Conservation (phyloP, 2,797 vertebrate species). For the Taenioides sp. region DNA sequence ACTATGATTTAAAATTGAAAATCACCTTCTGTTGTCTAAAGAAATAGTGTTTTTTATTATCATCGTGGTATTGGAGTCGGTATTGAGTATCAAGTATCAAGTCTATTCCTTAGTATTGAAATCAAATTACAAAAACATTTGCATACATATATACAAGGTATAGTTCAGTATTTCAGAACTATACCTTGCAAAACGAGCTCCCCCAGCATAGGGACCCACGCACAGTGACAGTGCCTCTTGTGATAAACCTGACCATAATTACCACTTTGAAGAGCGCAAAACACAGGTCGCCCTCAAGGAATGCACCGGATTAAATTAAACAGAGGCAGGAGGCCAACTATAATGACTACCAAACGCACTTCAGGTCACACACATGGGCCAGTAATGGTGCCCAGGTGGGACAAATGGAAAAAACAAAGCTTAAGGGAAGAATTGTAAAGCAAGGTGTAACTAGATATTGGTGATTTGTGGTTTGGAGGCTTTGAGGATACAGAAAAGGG, state of each 20-base stretch:
- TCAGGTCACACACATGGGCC: neutral
- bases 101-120: no score
- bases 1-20: no score
- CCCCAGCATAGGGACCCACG: slow-evolving; percentile 1
- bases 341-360: slow-evolving; percentile 8
- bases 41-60: no score
- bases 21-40: no score
- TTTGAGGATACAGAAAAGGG: neutral
- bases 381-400: slow-evolving; percentile 11
- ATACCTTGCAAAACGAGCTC: neutral
- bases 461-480: neutral
- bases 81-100: no score
- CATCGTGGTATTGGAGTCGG: no score
- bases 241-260: slow-evolving; percentile 40
- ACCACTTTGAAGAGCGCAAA: slow-evolving; percentile 43
- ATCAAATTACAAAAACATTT: no score
- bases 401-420: neutral
- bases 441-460: slow-evolving; percentile 4
- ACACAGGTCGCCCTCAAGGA: slow-evolving; percentile 18
- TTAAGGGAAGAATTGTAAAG: neutral
- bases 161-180: neutral
- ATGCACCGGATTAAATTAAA: slow-evolving; percentile 10
- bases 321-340: neutral
- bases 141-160: neutral
- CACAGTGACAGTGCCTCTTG: slow-evolving; percentile 30